Conservation (phyloP, 2,888 invertebrate genomes). For the Cryptus viduatorius region DNA sequence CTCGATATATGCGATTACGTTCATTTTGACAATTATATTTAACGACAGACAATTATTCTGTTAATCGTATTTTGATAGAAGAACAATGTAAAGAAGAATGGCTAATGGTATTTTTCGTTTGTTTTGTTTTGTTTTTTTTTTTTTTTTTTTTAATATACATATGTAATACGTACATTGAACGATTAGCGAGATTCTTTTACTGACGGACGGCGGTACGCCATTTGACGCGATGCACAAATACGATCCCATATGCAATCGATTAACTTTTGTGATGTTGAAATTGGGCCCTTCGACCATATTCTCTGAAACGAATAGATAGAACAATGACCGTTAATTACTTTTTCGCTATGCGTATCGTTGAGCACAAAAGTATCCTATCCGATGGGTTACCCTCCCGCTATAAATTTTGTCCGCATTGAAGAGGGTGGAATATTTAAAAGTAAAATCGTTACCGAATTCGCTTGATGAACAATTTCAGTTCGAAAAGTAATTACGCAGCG, state of each 20-base stretch:
- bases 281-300: conserved; percentile 88
- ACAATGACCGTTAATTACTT: conserved; percentile 62
- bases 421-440: not conserved
- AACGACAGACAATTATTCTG: not conserved
- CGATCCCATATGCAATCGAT: conserved; percentile 86
- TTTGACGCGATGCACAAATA: conserved; percentile 86
- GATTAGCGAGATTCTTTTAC: conserved; percentile 85
- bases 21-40: not conserved
- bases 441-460: not conserved
- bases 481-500: conserved; percentile 6
- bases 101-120: not conserved
- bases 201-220: conserved; percentile 85
- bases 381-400: not conserved
- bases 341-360: conserved; percentile 23
- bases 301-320: conserved; percentile 85
- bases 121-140: not conserved
- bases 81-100: not conserved
- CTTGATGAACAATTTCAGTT: not conserved
- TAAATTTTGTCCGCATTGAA: not conserved
- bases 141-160: not conserved
- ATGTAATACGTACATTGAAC: conserved; percentile 85
- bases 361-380: conserved; percentile 17
- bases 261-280: conserved; percentile 83
- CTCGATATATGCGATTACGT: not conserved
- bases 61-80: not conserved